Percentiles rank a stretch among this genome's conserved stretches.
phyloP scores from a whole-genome alignment of 2,888 invertebrate species.

The Tinea trinotella region DNA sequence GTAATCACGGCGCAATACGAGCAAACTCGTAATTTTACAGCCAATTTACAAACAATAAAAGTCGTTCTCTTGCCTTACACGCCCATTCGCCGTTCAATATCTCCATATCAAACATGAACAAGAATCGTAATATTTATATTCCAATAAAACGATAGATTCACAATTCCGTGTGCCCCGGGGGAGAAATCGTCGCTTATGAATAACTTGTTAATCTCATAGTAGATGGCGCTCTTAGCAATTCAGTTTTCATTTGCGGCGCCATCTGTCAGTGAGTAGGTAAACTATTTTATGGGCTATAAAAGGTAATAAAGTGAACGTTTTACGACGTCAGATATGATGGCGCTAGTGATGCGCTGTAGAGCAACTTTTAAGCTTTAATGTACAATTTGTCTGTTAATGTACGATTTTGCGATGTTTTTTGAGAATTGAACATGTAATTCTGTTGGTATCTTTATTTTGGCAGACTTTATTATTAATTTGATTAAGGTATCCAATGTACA shows the following conservation, averaged over 20 bases:
- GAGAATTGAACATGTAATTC: no score
- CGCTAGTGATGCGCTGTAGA: slow-evolving; percentile 45
- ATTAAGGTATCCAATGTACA: no score
- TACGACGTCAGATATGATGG: slow-evolving; percentile 56
- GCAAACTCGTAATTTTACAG: slow-evolving; percentile 71
- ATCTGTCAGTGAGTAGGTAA: slow-evolving; percentile 52
- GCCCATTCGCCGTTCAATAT: slow-evolving; percentile 65
- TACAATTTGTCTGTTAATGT: no score
- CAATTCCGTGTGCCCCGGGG: background rate
- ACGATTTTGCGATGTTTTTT: no score
- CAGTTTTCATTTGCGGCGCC: slow-evolving; percentile 36
- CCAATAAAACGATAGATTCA: slow-evolving; percentile 52
- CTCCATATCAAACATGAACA: slow-evolving; percentile 51
- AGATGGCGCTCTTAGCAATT: background rate
- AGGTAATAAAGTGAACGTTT: slow-evolving; percentile 61
- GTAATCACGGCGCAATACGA: slow-evolving; percentile 66
- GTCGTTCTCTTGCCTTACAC: slow-evolving; percentile 61
- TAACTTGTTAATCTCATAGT: background rate
- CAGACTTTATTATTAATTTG: no score
- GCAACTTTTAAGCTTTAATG: background rate
- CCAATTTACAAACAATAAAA: slow-evolving; percentile 75
- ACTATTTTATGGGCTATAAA: slow-evolving; percentile 63
- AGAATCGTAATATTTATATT: slow-evolving; percentile 66
- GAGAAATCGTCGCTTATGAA: background rate
- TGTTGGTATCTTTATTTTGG: no score